Base-by-base conservation (phyloP, 2,797 vertebrate genomes). In the Protonibea diacanthus region DNA sequence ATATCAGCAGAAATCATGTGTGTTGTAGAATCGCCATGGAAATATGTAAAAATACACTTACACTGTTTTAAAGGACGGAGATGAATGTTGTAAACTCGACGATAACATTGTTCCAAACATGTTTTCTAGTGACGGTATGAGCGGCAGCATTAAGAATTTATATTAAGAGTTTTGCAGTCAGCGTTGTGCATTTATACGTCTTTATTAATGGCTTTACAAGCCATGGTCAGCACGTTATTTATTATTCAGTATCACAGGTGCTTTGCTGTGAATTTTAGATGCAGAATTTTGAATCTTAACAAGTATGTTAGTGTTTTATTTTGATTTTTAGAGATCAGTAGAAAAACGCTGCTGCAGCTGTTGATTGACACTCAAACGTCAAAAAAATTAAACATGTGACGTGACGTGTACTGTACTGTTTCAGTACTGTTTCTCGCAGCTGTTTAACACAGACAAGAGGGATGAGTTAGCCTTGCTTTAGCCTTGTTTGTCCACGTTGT, bases 171-270 rank as follows among this genome's bases (percentile, higher is more conserved):
- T 68, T 62, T 51, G 23, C 48, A 42, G 38, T 57, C 49, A 25
- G 51, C 57, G 40, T 48, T 58, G 56, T 29, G 51, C 29, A 51
- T 74, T 74, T 58, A 40, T 55, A 48, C 57, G n/a, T 21, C 7
- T 40, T 71, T 71, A 18, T 27, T 27, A 64, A 38, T 42, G 45
- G 60, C 6, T 45, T 58, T 5, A 49, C 3, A 51, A 61, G 45
- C 1, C 6, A 2, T 38, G 0, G 14, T 11, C 47, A 12, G 38
- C 48, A 44, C 4, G 21, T n/a, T 57, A 66, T 74, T 29, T 52
- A 84, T 73, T 66, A 84, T 42, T 77, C 13, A 69, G 64, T 48
- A 47, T 60, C 49, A n/a, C 7, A 44, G 42, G 42, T n/a, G 55
- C 42, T n/a, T 15, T 6, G 40, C 15, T 17, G 17, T 11, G 12